phyloP scores from a whole-genome alignment of 92 coral and sea anemone species.

The Micromussa lordhowensis region DNA sequence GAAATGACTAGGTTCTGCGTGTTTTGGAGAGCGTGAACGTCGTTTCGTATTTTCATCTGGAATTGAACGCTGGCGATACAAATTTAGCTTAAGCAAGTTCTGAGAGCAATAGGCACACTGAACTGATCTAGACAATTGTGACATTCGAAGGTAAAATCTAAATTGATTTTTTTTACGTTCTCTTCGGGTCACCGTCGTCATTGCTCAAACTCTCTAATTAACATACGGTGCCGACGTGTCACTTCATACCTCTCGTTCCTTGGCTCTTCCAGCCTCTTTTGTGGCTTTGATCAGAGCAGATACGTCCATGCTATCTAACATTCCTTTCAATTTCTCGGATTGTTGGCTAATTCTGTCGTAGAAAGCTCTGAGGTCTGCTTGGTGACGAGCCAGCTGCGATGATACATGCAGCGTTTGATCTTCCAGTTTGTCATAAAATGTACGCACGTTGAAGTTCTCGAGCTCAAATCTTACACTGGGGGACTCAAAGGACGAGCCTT shows the following conservation, averaged over 20 bases:
- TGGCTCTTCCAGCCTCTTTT: slow-evolving; percentile 67
- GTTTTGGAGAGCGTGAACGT: no score
- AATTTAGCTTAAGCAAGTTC: no score
- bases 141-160: no score
- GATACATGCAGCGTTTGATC: slow-evolving; percentile 99
- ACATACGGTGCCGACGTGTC: not conserved
- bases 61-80: no score
- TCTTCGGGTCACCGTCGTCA: no score
- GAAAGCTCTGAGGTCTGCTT: slow-evolving; percentile 94
- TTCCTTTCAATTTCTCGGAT: slow-evolving; percentile 93
- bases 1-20: no score
- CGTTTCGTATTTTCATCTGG: no score
- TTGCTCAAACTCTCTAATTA: not conserved
- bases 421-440: slow-evolving; percentile 94
- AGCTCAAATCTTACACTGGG: slow-evolving; percentile 85
- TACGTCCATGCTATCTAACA: slow-evolving; percentile 95
- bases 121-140: no score
- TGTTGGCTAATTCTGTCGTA: slow-evolving; percentile 97
- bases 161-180: no score
- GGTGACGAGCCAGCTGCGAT: slow-evolving; percentile 98
- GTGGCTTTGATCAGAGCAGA: slow-evolving; percentile 97
- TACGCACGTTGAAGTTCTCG: slow-evolving; percentile 95
- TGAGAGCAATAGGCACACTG: no score
- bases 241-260: slow-evolving; percentile 28
- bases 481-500: slow-evolving; percentile 85